phyloP scores from a whole-genome alignment of 2,797 vertebrate genomes.

The Eupleurogrammus muticus region DNA sequence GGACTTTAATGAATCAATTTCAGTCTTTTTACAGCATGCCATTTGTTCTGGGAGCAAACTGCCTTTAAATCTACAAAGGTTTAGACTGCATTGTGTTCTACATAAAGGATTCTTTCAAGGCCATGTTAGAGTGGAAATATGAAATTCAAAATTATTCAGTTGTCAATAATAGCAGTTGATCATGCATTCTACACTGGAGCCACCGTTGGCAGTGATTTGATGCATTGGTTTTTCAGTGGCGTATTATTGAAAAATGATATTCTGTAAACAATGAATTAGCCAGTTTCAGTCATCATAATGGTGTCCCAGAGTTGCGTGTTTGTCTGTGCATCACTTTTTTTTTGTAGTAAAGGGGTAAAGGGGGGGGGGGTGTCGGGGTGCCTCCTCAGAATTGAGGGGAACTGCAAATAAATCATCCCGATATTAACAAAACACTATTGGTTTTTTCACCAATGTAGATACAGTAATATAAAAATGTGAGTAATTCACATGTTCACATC shows the following conservation, averaged over 20 bases:
- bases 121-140: slow-evolving; percentile 17
- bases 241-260: slow-evolving; percentile 15
- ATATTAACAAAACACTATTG: slow-evolving; percentile 34
- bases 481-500: slow-evolving; percentile 25
- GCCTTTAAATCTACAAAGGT: slow-evolving; percentile 14
- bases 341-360: no score
- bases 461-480: slow-evolving; percentile 23
- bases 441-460: slow-evolving; percentile 17
- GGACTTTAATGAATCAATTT: slow-evolving; percentile 22
- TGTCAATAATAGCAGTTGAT: slow-evolving; percentile 20
- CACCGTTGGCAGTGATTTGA: slow-evolving; percentile 14
- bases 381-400: slow-evolving; percentile 33
- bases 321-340: slow-evolving; percentile 35
- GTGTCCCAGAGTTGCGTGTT: slow-evolving; percentile 17
- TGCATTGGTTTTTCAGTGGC: slow-evolving; percentile 3
- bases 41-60: slow-evolving; percentile 9
- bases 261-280: slow-evolving; percentile 31
- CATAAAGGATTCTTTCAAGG: slow-evolving; percentile 19
- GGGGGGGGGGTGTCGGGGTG: slow-evolving; percentile 28
- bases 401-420: slow-evolving; percentile 42
- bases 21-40: slow-evolving; percentile 9
- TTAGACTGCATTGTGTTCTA: slow-evolving; percentile 10
- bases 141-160: slow-evolving; percentile 27
- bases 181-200: slow-evolving; percentile 14
- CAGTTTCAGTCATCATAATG: slow-evolving; percentile 24